phyloP scores from a whole-genome alignment of 1,140 invertebrate genomes.

The Philopotamus ludificatus region DNA sequence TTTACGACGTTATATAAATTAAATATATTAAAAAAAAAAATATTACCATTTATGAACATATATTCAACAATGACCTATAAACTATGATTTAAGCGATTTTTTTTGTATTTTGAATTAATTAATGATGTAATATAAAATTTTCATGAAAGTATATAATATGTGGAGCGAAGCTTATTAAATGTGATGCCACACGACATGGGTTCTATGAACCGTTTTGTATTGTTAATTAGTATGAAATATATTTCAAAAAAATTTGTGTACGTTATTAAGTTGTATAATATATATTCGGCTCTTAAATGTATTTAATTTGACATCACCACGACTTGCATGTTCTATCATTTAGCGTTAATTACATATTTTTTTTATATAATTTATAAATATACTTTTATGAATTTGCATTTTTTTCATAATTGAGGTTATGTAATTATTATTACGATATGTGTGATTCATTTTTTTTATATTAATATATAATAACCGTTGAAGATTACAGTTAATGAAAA shows the following conservation, averaged over 20 bases:
- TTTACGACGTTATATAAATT: neutral
- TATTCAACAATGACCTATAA: neutral
- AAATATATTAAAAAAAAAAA: neutral
- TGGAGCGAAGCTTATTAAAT: neutral
- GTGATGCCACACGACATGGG: neutral
- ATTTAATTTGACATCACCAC: neutral
- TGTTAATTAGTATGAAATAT: neutral
- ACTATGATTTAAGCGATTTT: neutral
- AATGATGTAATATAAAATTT: neutral
- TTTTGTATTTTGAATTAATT: constrained; percentile 7
- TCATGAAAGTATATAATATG: neutral
- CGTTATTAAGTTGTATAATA: neutral
- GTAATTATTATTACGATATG: no score
- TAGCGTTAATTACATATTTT: neutral
- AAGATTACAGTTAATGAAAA: neutral
- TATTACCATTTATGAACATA: neutral
- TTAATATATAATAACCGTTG: neutral
- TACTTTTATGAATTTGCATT: neutral
- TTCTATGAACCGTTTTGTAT: constrained; percentile 18
- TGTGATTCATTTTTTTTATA: no score
- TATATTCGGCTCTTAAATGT: neutral
- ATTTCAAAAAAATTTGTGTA: neutral
- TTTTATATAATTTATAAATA: neutral
- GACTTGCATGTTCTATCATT: neutral
- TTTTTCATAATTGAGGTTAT: no score